A percentile compares a stretch with the other conserved stretches of the same genome.
These are phyloP conservation scores for Saxidomus purpurata DNA, from an alignment of 1,140 invertebrate genomes.

Conservation along the genomic window DNA sequence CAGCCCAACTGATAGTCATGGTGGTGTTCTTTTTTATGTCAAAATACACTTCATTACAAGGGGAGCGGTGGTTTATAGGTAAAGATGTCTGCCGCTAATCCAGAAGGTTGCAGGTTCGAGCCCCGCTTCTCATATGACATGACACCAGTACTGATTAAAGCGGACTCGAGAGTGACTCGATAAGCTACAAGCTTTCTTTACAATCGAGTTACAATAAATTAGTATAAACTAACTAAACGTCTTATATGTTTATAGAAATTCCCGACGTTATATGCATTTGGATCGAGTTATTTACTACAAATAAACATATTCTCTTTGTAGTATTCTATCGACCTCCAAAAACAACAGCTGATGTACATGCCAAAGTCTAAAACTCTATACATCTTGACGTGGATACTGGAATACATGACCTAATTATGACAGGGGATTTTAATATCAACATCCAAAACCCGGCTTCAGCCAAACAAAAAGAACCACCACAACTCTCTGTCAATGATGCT, in stretches of 20 bases:
- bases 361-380: not conserved
- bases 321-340: not conserved
- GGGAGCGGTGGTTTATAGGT: not conserved
- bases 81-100: too few relatives aligned
- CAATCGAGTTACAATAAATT: too few relatives aligned
- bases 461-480: too few relatives aligned
- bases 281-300: not conserved
- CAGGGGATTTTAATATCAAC: conserved; percentile 17
- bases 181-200: too few relatives aligned
- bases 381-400: not conserved
- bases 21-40: not conserved
- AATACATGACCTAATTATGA: not conserved
- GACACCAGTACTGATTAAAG: too few relatives aligned
- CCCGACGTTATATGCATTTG: not conserved
- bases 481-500: too few relatives aligned
- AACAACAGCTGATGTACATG: not conserved
- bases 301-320: not conserved
- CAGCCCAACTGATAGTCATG: not conserved
- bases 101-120: too few relatives aligned
- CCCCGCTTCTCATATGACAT: too few relatives aligned
- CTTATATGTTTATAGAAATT: too few relatives aligned
- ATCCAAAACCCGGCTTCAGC: not conserved
- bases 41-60: not conserved
- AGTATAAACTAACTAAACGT: too few relatives aligned
- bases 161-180: too few relatives aligned